phyloP scores from a whole-genome alignment of 2,113 vertebrate genomes.

The Grammomys dolichurus region DNA sequence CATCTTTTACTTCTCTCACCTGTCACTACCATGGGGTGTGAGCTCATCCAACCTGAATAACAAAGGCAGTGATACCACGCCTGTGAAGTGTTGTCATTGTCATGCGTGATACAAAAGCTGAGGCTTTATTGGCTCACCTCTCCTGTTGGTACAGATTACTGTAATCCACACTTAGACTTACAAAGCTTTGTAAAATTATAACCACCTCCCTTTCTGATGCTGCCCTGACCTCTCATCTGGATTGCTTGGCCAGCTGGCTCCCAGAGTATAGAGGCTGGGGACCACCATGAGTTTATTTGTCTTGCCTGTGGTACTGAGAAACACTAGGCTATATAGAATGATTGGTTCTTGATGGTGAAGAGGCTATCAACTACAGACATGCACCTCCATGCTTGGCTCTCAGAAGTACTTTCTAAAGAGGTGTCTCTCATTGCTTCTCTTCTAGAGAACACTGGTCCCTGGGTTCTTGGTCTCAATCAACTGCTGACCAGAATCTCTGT shows the following conservation, averaged over 20 bases:
- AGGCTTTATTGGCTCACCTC: background rate
- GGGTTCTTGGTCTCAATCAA: background rate
- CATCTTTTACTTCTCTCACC: background rate
- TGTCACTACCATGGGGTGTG: background rate
- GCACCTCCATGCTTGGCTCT: background rate
- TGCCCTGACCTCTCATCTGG: background rate
- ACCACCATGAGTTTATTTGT: background rate
- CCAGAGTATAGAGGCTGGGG: background rate
- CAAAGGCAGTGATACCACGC: background rate
- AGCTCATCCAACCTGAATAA: background rate
- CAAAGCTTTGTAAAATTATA: background rate
- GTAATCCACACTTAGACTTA: background rate
- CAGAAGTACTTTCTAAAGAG: conserved; percentile 18
- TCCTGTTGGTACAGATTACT: background rate
- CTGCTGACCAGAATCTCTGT: background rate
- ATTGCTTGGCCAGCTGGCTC: background rate
- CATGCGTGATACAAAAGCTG: background rate
- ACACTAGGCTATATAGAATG: background rate
- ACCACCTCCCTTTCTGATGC: no score
- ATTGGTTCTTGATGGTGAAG: background rate
- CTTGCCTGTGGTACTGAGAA: background rate
- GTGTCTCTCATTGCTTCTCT: background rate
- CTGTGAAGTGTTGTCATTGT: background rate
- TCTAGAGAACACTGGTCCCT: background rate
- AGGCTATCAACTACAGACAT: background rate